Evolutionary conservation across 1,140 invertebrate genomes (phyloP), one percentile per base, ranked within the genome.

Genomic region (Sycophila sp.): DNA sequence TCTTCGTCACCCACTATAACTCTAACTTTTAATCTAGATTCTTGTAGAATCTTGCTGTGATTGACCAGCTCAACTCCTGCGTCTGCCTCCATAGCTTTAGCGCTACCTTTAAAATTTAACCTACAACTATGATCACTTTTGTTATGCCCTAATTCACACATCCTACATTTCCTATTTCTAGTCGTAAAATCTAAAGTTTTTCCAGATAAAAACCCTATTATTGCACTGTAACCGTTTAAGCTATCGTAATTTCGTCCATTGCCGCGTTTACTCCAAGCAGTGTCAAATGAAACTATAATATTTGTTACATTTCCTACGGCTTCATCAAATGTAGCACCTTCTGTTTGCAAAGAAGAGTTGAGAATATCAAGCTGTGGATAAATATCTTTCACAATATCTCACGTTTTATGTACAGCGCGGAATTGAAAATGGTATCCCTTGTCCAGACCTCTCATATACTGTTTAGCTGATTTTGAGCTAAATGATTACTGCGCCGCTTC

Each of bases 61-160:
- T 28, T 55, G 15, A 55, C n/a, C 13, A 55, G 19, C n/a, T 55
- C 24, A 15, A 55, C 28, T 55, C 28, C 24, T 15, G 51, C 51
- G n/a, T 42, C 40, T 10, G 40, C 28, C 28, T 77, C 72, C 76
- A 77, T 77, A 11, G 73, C 74, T 45, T 76, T 63, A 11, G 34
- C 69, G 62, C 64, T 76, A 8, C 72, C 72, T 32, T 36, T 7
- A 36, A 59, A 60, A 24, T 40, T 60, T 42, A 30, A 30, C 8
- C 58, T 19, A 42, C 36, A 60, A 22, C 42, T 36, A 42, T 60
- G 17, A 15, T 24, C 22, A 10, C 1, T 42, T 60, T 13, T 26
- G 2, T 11, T 15, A 22, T 40, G 4, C n/a, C 34, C 58, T 17
- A 42, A 5, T 40, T 42, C 36, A 24, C 5, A 40, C 51, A 8